Percentiles rank a stretch among this genome's conserved stretches.
phyloP scores from a whole-genome alignment of 1,140 invertebrate species.

The Drosophila ogumai region DNA sequence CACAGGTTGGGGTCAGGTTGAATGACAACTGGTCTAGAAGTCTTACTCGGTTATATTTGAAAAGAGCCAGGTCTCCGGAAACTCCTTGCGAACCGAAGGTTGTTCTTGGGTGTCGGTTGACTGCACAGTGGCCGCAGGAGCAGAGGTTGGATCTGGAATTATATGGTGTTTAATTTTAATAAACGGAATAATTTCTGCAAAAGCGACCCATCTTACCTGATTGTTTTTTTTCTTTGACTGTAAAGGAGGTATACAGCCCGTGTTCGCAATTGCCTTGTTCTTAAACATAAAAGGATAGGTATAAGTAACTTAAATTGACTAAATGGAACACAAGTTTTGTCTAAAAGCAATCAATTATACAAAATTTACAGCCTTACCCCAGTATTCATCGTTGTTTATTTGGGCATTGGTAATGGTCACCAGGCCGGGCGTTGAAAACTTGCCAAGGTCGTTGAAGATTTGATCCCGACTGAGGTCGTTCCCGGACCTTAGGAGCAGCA shows the following conservation, averaged over 20 bases:
- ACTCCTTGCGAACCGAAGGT: constrained; percentile 1
- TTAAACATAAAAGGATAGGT: background rate
- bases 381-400: constrained; percentile 44
- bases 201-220: background rate
- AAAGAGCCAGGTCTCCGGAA: constrained; percentile 34
- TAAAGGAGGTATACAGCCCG: background rate
- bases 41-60: constrained; percentile 21
- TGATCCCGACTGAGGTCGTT: constrained; percentile 86
- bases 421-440: constrained; percentile 63
- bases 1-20: background rate
- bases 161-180: background rate
- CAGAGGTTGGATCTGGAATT: background rate
- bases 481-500: constrained; percentile 88
- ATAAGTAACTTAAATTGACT: background rate
- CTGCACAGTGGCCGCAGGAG: background rate
- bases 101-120: background rate
- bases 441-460: constrained; percentile 77
- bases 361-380: background rate
- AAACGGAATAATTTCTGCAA: background rate
- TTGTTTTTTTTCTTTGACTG: background rate
- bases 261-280: background rate
- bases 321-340: background rate
- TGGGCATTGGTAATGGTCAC: constrained; percentile 77
- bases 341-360: background rate
- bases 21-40: too few relatives aligned